phyloP scores from a whole-genome alignment of 2,888 invertebrate genomes.

The Elmis aenea region DNA sequence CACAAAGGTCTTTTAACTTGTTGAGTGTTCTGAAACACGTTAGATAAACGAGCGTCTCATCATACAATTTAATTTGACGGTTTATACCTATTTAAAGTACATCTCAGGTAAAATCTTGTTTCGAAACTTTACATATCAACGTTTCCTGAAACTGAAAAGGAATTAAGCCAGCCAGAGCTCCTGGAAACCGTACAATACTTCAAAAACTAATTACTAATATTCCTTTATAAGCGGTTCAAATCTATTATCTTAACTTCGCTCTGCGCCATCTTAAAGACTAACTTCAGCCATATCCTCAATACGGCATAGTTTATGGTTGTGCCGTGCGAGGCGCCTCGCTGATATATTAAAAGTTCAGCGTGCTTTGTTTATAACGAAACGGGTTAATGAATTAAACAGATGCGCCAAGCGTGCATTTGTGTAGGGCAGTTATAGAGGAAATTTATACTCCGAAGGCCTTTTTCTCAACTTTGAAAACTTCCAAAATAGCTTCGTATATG shows the following conservation, averaged over 20 bases:
- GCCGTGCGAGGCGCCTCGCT: slow-evolving; percentile 3
- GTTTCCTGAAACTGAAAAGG: too few relatives aligned
- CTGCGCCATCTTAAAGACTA: background rate
- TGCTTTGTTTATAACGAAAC: slow-evolving; percentile 23
- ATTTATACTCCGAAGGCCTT: slow-evolving; percentile 30
- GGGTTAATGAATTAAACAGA: slow-evolving; percentile 22
- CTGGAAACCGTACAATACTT: too few relatives aligned
- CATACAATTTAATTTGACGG: too few relatives aligned
- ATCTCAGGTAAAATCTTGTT: too few relatives aligned
- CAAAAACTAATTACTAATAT: slow-evolving; percentile 7
- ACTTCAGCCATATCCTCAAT: slow-evolving; percentile 15
- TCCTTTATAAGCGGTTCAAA: slow-evolving; percentile 4
- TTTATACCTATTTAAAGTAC: too few relatives aligned
- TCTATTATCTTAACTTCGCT: slow-evolving; percentile 5
- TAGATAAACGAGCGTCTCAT: too few relatives aligned
- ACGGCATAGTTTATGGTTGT: slow-evolving; percentile 3
- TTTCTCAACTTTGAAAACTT: slow-evolving; percentile 21
- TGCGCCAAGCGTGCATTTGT: slow-evolving; percentile 24
- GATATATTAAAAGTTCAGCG: slow-evolving; percentile 17
- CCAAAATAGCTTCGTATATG: slow-evolving; percentile 14
- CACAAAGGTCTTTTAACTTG: too few relatives aligned
- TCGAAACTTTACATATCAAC: too few relatives aligned
- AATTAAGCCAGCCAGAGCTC: too few relatives aligned
- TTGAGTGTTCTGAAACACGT: too few relatives aligned
- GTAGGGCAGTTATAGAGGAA: slow-evolving; percentile 29